Percentiles rank a stretch among this genome's conserved stretches.
Conservation (phyloP, 2,797 vertebrate genomes). For the Urosaurus nigricauda region DNA sequence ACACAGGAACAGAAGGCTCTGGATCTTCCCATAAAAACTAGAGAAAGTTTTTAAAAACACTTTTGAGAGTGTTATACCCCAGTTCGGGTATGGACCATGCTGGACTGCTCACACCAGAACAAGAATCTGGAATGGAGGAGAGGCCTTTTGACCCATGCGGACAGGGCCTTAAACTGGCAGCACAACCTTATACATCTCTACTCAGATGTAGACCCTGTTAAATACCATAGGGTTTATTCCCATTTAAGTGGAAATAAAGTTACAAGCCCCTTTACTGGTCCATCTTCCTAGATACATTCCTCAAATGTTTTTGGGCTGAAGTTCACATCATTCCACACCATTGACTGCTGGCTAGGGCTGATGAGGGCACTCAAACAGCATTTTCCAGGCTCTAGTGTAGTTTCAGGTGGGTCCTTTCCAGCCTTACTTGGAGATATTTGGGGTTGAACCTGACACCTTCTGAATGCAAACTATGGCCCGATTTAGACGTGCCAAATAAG, state of each 20-base stretch:
- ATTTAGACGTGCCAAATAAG: too few relatives aligned
- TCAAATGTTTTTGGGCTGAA: neutral
- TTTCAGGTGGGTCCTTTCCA: neutral
- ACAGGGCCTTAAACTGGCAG: neutral
- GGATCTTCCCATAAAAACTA: too few relatives aligned
- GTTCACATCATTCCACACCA: neutral
- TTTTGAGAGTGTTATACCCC: too few relatives aligned
- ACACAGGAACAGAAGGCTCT: too few relatives aligned
- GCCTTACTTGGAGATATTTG: neutral
- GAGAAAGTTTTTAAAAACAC: too few relatives aligned
- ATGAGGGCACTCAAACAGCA: neutral
- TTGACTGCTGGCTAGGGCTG: neutral
- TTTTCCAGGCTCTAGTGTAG: neutral
- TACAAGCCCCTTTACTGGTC: neutral
- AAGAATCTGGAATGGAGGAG: too few relatives aligned
- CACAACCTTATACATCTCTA: neutral
- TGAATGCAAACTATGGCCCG: neutral
- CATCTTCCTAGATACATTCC: neutral
- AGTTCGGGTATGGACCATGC: too few relatives aligned
- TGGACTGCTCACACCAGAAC: too few relatives aligned
- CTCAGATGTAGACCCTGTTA: neutral
- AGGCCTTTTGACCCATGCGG: too few relatives aligned
- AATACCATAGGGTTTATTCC: neutral
- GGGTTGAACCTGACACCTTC: neutral
- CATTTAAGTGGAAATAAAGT: neutral